phyloP scores from a whole-genome alignment of 2,113 vertebrate species.

The Hipposideros armiger region DNA sequence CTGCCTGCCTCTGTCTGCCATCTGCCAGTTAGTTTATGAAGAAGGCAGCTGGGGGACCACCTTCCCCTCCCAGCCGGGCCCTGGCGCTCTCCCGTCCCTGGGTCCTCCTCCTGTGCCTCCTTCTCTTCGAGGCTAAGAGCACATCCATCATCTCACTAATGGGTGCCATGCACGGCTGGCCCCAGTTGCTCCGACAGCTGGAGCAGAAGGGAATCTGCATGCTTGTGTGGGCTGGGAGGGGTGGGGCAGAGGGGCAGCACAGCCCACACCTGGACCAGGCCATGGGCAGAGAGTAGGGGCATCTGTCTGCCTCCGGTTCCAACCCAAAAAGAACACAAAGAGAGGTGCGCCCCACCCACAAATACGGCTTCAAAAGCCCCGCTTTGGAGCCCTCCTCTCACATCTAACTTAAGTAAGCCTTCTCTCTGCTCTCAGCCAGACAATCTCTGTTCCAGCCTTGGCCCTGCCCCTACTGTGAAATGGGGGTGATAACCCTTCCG shows the following conservation, averaged over 20 bases:
- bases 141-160: neutral
- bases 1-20: neutral
- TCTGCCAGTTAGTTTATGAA: neutral
- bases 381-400: accelerated
- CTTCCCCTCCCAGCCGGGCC: neutral
- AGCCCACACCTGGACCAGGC: neutral
- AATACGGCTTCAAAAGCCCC: accelerated
- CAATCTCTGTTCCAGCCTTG: neutral
- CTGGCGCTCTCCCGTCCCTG: neutral
- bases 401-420: neutral
- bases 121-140: neutral
- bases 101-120: neutral
- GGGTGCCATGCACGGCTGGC: accelerated
- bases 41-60: neutral
- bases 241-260: neutral
- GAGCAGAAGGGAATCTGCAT: accelerated
- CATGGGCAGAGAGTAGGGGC: accelerated
- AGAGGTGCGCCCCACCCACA: neutral
- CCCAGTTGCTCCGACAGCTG: neutral
- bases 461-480: neutral
- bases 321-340: neutral
- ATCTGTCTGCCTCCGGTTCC: too few species aligned
- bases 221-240: accelerated
- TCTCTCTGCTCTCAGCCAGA: neutral
- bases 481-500: accelerated